Conservation (phyloP, 2,888 invertebrate species). For the Kryphioiulus occultus region DNA sequence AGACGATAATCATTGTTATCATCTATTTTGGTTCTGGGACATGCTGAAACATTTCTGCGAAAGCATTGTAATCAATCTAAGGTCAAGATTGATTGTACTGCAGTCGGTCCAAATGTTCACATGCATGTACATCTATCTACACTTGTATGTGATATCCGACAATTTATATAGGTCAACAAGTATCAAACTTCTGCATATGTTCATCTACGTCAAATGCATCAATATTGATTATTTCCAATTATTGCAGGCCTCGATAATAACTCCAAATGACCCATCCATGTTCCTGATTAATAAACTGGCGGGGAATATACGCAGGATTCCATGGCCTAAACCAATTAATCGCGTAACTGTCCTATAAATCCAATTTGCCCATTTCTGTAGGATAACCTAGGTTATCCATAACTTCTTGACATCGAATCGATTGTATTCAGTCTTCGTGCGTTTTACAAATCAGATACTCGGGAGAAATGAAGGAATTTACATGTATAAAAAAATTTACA, state of each 20-base stretch:
- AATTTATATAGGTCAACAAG: background rate
- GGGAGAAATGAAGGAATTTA: background rate
- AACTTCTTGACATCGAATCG: background rate
- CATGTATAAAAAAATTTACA: background rate
- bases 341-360: constrained; percentile 5
- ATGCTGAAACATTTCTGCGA: too few species aligned
- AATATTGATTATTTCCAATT: background rate
- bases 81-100: background rate
- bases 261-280: background rate
- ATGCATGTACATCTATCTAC: background rate
- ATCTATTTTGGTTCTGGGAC: too few species aligned
- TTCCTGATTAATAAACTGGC: background rate
- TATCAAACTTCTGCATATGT: background rate
- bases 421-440: background rate
- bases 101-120: background rate
- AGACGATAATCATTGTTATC: too few species aligned
- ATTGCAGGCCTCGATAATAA: constrained; percentile 1
- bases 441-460: background rate
- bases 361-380: background rate
- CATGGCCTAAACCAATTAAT: background rate
- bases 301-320: background rate
- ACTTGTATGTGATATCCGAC: background rate
- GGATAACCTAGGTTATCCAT: background rate
- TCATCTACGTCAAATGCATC: background rate
- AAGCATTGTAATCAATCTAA: background rate